These are phyloP conservation scores for Hipparchia semele DNA, from an alignment of 2,888 invertebrate genomes.

Conservation along the genomic window DNA sequence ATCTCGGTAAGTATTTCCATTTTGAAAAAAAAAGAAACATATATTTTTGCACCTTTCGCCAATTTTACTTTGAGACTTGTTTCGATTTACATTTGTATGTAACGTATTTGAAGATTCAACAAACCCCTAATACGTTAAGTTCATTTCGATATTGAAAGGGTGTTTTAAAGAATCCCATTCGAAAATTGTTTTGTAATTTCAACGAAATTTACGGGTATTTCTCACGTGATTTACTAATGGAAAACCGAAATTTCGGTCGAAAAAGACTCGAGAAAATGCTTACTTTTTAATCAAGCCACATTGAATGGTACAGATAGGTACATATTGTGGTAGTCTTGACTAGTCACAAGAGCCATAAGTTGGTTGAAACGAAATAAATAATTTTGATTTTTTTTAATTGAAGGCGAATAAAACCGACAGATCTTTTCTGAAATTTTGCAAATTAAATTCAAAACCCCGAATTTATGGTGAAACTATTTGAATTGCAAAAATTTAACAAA, in stretches of 20 bases:
- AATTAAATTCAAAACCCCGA: no score
- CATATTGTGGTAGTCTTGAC: no score
- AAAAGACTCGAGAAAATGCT: no score
- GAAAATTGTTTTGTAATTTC: neutral
- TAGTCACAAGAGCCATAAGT: no score
- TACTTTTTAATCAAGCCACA: no score
- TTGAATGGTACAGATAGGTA: no score
- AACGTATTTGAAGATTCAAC: constrained; percentile 29
- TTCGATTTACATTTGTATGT: constrained; percentile 37
- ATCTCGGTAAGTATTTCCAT: constrained; percentile 45
- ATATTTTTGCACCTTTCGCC: constrained; percentile 31
- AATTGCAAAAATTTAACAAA: no score
- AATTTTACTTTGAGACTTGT: constrained; percentile 23
- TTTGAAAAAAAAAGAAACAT: constrained; percentile 17
- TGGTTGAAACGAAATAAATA: no score
- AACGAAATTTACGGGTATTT: neutral
- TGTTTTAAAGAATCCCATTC: neutral
- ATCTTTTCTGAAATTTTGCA: no score
- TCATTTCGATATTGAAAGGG: constrained; percentile 29
- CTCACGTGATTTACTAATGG: neutral
- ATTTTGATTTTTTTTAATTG: no score
- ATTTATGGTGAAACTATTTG: no score
- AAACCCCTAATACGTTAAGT: constrained; percentile 24
- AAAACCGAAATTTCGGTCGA: neutral
- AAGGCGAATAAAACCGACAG: no score